These are phyloP conservation scores for Chrysemys picta DNA, from an alignment of 2,113 vertebrate species.

Conservation along the genomic window DNA sequence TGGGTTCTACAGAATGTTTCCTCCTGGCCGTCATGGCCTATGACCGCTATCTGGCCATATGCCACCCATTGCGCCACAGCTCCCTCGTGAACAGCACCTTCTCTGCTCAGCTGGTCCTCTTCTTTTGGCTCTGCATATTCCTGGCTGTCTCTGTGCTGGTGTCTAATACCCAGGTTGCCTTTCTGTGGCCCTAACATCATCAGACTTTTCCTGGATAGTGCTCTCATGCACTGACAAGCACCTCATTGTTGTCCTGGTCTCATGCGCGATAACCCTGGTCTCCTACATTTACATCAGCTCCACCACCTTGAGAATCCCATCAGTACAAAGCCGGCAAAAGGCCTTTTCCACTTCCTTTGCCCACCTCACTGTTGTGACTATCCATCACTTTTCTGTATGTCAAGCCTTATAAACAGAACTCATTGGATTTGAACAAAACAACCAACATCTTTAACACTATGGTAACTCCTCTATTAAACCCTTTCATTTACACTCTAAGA, in stretches of 20 bases:
- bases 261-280: neutral
- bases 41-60: no score
- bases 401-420: slow-evolving; percentile 31
- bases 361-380: slow-evolving; percentile 49
- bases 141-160: slow-evolving; percentile 21
- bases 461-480: neutral
- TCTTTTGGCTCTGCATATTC: slow-evolving; percentile 36
- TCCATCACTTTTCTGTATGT: slow-evolving; percentile 49
- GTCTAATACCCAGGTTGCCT: no score
- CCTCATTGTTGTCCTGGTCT: slow-evolving; percentile 9
- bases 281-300: slow-evolving; percentile 29
- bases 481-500: neutral
- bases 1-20: no score
- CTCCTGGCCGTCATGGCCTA: no score
- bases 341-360: slow-evolving; percentile 49
- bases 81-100: slow-evolving; percentile 7
- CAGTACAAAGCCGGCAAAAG: slow-evolving; percentile 16
- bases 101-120: neutral
- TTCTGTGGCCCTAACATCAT: no score
- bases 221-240: no score
- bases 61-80: neutral
- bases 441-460: slow-evolving; percentile 39
- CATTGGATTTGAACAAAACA: slow-evolving; percentile 32
- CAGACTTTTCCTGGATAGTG: no score
- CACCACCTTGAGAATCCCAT: slow-evolving; percentile 22